These are phyloP conservation scores for Drepanosiphum platanoidis DNA, from an alignment of 2,888 invertebrate genomes.

Conservation along the genomic window DNA sequence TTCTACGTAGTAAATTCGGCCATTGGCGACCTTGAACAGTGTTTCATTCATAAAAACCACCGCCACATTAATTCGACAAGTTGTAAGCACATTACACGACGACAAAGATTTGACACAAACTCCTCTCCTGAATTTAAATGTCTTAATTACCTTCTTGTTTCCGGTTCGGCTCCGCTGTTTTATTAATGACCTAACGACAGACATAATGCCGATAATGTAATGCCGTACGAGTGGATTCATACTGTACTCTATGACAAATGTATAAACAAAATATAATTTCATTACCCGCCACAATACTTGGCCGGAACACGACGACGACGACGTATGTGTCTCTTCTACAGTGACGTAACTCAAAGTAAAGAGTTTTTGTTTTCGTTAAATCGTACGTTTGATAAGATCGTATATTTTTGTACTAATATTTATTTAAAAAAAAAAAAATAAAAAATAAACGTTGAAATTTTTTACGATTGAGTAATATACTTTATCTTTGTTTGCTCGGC, in stretches of 20 bases:
- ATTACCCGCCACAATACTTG: background rate
- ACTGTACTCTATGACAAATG: constrained; percentile 27
- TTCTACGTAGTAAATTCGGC: constrained; percentile 55
- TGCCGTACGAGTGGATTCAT: no score
- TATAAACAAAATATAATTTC: constrained; percentile 40
- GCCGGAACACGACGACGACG: background rate
- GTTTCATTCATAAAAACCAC: constrained; percentile 55
- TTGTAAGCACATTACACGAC: constrained; percentile 35
- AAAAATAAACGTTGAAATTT: constrained; percentile 31
- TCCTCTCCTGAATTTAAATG: constrained; percentile 54
- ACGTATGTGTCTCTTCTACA: background rate
- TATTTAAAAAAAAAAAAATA: constrained; percentile 14
- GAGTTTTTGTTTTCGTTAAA: constrained; percentile 17
- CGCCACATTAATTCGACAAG: constrained; percentile 24
- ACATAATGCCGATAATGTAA: constrained; percentile 1
- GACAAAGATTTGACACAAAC: constrained; percentile 49
- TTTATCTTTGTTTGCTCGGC: constrained; percentile 49
- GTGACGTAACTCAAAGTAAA: constrained; percentile 17
- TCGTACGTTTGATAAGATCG: constrained; percentile 37
- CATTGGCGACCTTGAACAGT: constrained; percentile 27
- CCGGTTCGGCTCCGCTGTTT: constrained; percentile 45
- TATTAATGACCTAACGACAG: constrained; percentile 1
- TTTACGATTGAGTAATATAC: constrained; percentile 50
- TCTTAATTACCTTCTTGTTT: constrained; percentile 51
- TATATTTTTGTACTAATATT: constrained; percentile 33